Base-by-base conservation (phyloP, 2,888 invertebrate species). In the Fragum whitleyi region DNA sequence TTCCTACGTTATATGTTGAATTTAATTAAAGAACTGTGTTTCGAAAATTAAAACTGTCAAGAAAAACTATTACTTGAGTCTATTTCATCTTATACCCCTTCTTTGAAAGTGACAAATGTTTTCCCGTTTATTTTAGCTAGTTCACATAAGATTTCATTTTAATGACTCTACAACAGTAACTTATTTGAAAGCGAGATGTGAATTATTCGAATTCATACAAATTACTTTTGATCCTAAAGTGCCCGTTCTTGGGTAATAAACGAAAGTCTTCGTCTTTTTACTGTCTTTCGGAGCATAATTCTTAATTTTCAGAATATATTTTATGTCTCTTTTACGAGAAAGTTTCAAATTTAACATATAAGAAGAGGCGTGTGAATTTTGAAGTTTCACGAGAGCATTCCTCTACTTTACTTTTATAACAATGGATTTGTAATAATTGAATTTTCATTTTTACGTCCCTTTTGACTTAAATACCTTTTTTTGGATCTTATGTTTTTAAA, bases 11-110 rank as follows among this genome's bases (percentile, higher is more conserved):
- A 36, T 36, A 36, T 57, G 57, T 26, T 28, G 55, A 71, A 53
- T 71, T 71, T 51, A 69, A 51, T 69, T 51, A 51, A 69, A 51
- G 19, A 29, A 23, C 47, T 23, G 28, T 51, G 21, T 29, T n/a
- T 69, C 51, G 69, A 21, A 69, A 69, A 69, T 69, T 42, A 69
- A 69, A 69, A 51, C 69, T 69, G 69, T 29, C 69, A 69, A 32
- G 51, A 51, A n/a, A 51, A 51, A 51, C 5, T 36, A 36, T 36
- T 36, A 36, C 3, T 3, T 36, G 32, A 36, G 9, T 36, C 32
- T 36, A 36, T 36, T 36, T 36, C 32, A 6, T 36, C 32, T 9
- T 36, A 36, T 36, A 36, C 32, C 32, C 9, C 32, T 36, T 36
- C 32, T 9, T 36, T 36, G 32, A 36, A 36, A 9, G 32, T 36